Base-by-base conservation (phyloP, 2,113 vertebrate genomes). In the Eurypyga helias region DNA sequence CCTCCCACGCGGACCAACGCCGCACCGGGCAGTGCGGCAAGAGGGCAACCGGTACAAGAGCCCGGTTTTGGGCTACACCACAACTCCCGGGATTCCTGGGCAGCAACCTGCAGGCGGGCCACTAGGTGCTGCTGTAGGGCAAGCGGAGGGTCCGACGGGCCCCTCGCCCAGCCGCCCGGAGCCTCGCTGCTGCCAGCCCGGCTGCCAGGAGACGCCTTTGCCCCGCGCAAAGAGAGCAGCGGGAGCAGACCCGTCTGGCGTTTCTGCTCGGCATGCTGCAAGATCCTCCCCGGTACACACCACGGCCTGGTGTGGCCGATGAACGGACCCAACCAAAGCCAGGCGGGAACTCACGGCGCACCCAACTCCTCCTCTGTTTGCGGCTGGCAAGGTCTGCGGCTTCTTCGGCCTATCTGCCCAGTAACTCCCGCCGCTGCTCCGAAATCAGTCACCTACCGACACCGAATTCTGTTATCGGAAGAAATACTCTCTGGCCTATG, bases 41-140 rank as follows among this genome's bases (percentile, higher is more conserved):
- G 23, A 7, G 9, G 20, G 17, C 41, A 83, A 36, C 16, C 5
- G 16, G 17, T 0, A 25, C 8, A 29, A 58, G 19, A 36, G 45
- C 7, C 31, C 29, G 9, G n/a, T 8, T 92, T 52, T 11, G 78
- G 49, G 71, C 7, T 5, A 13, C 2, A 2, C 11, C 2, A 2
- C 11, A 16, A 21, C 62, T 94, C 64, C 28, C 3, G 9, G 64
- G 25, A 89, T 93, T 87, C 79, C 64, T 73, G 60, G 82, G 93
- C 93, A 93, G 95, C 96, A 97, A 91, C 33, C 64, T 49, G 25
- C 45, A 62, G 71, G 85, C 1, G 90, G 73, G n/a, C 98, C 98
- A 97, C 98, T 98, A 98, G 98, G 96, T 98, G 98, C 84, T 97
- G 98, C 98, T 98, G 67, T 94, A 96, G 34, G 62, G 85, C 91